These are phyloP conservation scores for Tetanocera ferruginea DNA, from an alignment of 2,888 invertebrate species.

Conservation along the genomic window DNA sequence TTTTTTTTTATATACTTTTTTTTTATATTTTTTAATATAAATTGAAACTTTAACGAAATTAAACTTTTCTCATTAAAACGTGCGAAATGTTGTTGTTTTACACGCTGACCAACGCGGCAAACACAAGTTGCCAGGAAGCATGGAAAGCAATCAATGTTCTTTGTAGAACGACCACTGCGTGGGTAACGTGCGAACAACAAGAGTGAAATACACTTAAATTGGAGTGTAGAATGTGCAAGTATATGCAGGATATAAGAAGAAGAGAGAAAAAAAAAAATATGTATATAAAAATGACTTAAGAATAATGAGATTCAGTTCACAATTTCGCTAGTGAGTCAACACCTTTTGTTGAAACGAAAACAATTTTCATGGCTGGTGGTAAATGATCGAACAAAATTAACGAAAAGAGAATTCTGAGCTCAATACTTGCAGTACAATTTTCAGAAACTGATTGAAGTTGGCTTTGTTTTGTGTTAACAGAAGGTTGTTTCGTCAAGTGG, in stretches of 20 bases:
- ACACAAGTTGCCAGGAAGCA: conserved; percentile 2
- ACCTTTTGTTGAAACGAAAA: too few relatives aligned
- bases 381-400: too few relatives aligned
- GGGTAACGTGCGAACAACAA: conserved; percentile 13
- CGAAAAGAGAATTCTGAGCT: too few relatives aligned
- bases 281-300: too few relatives aligned
- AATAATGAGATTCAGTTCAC: too few relatives aligned
- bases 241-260: neutral
- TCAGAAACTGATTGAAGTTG: too few relatives aligned
- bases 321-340: too few relatives aligned
- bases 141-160: neutral
- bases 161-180: neutral
- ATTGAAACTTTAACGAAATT: conserved; percentile 66
- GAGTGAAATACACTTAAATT: neutral
- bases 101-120: conserved; percentile 34
- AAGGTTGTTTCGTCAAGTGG: too few relatives aligned
- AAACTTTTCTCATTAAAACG: conserved; percentile 69
- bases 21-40: conserved; percentile 54
- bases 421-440: too few relatives aligned
- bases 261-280: neutral
- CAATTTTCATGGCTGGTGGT: too few relatives aligned
- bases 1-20: conserved; percentile 3
- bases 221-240: neutral
- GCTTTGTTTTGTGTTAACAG: too few relatives aligned
- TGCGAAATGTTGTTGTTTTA: conserved; percentile 55